Conservation (phyloP, 1,140 invertebrate genomes). For the Aphelinus atriplicis region DNA sequence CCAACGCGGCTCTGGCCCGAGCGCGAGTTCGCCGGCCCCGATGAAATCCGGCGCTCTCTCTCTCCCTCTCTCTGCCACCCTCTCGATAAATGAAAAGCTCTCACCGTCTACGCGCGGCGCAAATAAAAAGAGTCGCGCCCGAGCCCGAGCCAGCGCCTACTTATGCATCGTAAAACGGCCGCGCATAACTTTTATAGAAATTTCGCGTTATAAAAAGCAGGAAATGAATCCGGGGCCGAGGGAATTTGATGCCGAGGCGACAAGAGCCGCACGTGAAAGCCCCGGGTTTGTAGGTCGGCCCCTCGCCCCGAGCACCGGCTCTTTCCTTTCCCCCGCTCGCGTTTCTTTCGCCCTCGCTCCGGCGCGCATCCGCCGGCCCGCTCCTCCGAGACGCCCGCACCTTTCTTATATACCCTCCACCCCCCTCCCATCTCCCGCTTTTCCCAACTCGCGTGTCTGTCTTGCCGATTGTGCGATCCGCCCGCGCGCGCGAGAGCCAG, state of each 20-base stretch:
- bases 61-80: background rate
- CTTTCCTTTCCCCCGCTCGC: no score
- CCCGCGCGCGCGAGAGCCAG: background rate
- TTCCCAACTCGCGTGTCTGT: background rate
- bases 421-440: background rate
- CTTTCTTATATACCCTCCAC: background rate
- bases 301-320: background rate
- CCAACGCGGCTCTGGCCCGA: constrained; percentile 15
- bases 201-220: constrained; percentile 23
- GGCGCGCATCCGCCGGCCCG: no score
- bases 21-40: background rate
- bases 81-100: constrained; percentile 31
- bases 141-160: background rate
- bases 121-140: background rate
- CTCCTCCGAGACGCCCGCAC: no score
- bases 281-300: constrained; percentile 11
- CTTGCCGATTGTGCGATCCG: background rate
- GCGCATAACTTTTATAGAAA: constrained; percentile 21
- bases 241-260: constrained; percentile 13
- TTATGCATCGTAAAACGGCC: constrained; percentile 1
- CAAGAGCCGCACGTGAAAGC: background rate
- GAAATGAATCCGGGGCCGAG: constrained; percentile 22
- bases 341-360: no score
- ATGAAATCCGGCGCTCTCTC: constrained; percentile 22
- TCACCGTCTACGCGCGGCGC: background rate